A percentile compares a stretch with the other conserved stretches of the same genome.
These are phyloP conservation scores for Passerculus sandwichensis DNA, from an alignment of 2,797 vertebrate species.

Conservation along the genomic window DNA sequence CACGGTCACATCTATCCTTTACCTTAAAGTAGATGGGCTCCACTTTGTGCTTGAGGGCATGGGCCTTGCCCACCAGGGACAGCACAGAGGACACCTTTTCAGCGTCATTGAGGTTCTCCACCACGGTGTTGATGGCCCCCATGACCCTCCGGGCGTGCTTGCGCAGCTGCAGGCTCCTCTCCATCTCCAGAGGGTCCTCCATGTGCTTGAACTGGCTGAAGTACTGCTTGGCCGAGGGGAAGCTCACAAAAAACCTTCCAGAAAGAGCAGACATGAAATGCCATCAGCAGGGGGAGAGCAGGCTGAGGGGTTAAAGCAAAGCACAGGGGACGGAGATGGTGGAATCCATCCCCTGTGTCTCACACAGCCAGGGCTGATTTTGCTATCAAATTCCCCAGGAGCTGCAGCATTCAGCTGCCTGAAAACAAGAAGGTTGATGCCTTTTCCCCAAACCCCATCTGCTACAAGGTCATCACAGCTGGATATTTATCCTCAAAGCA, in stretches of 20 bases:
- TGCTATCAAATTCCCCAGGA: neutral
- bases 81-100: constrained; percentile 93
- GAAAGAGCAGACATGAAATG: rapidly evolving
- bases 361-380: neutral
- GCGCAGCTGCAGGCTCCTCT: constrained; percentile 89
- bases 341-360: neutral
- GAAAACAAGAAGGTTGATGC: neutral
- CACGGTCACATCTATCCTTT: neutral
- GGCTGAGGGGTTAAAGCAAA: neutral
- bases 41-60: constrained; percentile 97
- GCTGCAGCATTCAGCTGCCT: neutral
- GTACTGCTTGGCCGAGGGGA: constrained; percentile 95
- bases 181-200: constrained; percentile 94
- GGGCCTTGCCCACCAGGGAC: constrained; percentile 91
- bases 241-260: constrained; percentile 94
- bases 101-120: constrained; percentile 92
- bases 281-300: neutral
- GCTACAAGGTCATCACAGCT: neutral
- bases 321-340: rapidly evolving
- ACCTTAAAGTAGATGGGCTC: constrained; percentile 98
- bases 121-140: constrained; percentile 93
- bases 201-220: constrained; percentile 97
- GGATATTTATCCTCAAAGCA: neutral
- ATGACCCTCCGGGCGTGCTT: constrained; percentile 92
- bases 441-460: neutral